Evolutionary conservation across 2,888 invertebrate genomes (phyloP).

Genomic region (Prosopocoilus inquinatus): DNA sequence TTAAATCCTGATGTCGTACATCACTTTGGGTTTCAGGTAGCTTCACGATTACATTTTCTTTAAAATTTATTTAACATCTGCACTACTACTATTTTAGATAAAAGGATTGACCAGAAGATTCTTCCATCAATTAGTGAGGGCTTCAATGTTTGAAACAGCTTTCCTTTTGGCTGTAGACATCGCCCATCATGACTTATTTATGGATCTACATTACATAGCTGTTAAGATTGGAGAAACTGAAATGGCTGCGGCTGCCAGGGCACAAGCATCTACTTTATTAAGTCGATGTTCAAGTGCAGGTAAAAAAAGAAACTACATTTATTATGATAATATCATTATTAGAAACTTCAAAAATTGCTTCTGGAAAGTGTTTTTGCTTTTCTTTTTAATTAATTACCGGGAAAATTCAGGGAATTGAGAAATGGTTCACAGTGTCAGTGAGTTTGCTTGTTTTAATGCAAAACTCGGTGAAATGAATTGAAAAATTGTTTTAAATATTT

Average conservation of each 20-base stretch:
- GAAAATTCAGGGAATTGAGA: not conserved
- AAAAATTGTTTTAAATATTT: too few species aligned
- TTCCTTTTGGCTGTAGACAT: constrained; percentile 83
- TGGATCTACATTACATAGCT: constrained; percentile 79
- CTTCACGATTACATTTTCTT: not conserved
- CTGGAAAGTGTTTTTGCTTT: not conserved
- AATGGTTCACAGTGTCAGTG: too few species aligned
- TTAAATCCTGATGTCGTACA: constrained; percentile 67
- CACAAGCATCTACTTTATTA: constrained; percentile 59
- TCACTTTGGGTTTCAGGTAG: constrained; percentile 65
- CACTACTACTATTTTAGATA: constrained; percentile 52
- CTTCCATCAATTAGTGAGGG: constrained; percentile 80
- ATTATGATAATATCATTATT: too few species aligned
- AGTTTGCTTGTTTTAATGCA: too few species aligned
- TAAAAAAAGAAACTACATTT: too few species aligned
- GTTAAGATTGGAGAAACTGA: constrained; percentile 58
- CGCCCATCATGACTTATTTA: constrained; percentile 81
- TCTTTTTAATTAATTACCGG: not conserved
- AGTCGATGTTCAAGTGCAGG: constrained; percentile 49
- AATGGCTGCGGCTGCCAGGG: constrained; percentile 68
- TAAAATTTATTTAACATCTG: not conserved
- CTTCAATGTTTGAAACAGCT: constrained; percentile 75
- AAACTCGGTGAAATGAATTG: too few species aligned
- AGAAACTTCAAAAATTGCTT: too few species aligned
- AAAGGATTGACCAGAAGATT: constrained; percentile 82